Conservation (phyloP, 2,113 vertebrate species). For the Chaenogobius annularis region DNA sequence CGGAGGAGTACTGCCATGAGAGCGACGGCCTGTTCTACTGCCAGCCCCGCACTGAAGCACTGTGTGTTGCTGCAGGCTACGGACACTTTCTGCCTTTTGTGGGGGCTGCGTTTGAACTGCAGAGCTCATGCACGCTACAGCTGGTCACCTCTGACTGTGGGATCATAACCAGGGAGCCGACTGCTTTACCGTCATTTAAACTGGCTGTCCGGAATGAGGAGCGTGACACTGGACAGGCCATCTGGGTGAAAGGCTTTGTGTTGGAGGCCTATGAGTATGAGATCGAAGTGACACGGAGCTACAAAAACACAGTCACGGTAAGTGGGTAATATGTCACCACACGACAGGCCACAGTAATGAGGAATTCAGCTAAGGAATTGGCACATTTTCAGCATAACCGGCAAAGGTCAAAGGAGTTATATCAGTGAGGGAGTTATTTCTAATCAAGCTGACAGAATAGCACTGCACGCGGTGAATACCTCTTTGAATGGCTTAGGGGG, state of each 20-base stretch:
- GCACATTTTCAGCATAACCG: slow-evolving; percentile 14
- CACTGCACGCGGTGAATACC: slow-evolving; percentile 62
- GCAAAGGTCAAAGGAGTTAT: slow-evolving; percentile 58
- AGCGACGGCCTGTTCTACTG: slow-evolving; percentile 85
- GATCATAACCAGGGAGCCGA: slow-evolving; percentile 19
- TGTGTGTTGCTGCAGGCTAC: slow-evolving; percentile 89
- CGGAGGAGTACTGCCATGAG: slow-evolving; percentile 90
- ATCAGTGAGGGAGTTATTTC: slow-evolving; percentile 65
- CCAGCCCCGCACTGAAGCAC: slow-evolving; percentile 84
- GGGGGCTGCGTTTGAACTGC: slow-evolving; percentile 89
- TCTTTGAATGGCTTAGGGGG: slow-evolving; percentile 72
- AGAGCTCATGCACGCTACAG: slow-evolving; percentile 89
- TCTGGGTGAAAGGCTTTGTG: slow-evolving; percentile 92
- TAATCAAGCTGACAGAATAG: slow-evolving; percentile 72
- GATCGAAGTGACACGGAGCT: slow-evolving; percentile 88
- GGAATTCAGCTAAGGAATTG: neutral
- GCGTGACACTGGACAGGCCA: slow-evolving; percentile 88
- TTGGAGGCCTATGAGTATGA: slow-evolving; percentile 88
- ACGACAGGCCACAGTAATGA: neutral
- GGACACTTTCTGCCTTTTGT: slow-evolving; percentile 92
- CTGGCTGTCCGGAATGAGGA: slow-evolving; percentile 88
- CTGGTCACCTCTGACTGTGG: slow-evolving; percentile 83
- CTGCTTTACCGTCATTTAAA: slow-evolving; percentile 79
- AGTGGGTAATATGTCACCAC: slow-evolving; percentile 52
- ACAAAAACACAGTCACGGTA: slow-evolving; percentile 93